Evolutionary conservation across 2,797 vertebrate genomes (phyloP).

Genomic region (Catostomus latipinnis): DNA sequence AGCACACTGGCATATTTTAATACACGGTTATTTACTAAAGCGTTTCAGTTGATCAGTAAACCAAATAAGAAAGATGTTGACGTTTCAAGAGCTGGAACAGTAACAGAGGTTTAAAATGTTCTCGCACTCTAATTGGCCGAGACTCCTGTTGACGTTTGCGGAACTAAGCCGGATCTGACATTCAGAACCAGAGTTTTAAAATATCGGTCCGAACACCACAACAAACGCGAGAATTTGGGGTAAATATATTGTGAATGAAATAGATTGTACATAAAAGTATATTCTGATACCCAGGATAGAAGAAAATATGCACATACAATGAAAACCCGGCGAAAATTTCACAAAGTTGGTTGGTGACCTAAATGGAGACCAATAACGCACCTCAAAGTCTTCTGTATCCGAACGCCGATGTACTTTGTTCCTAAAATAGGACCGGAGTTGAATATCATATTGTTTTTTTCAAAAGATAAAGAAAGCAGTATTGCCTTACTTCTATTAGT

Average conservation of each 20-base stretch:
- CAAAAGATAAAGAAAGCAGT: background rate
- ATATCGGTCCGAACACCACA: background rate
- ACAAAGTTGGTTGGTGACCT: constrained; percentile 17
- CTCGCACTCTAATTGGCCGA: constrained; percentile 71
- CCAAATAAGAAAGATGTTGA: background rate
- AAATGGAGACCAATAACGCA: background rate
- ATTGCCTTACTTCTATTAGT: background rate
- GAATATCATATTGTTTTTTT: background rate
- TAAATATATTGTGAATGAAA: no score
- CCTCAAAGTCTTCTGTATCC: constrained; percentile 1
- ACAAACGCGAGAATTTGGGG: background rate
- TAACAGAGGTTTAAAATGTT: constrained; percentile 69
- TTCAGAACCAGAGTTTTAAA: background rate
- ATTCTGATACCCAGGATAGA: background rate
- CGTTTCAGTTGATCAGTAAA: background rate
- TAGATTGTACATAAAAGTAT: no score
- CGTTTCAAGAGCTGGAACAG: background rate
- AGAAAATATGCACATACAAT: background rate
- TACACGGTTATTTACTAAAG: background rate
- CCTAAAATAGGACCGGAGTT: constrained; percentile 26
- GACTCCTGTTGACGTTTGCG: constrained; percentile 65
- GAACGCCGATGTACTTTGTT: background rate
- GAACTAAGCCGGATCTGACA: constrained; percentile 54
- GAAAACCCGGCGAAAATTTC: background rate
- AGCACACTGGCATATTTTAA: background rate